Conservation (phyloP, 1,140 invertebrate genomes). For the Stratiolaelaps scimitus region DNA sequence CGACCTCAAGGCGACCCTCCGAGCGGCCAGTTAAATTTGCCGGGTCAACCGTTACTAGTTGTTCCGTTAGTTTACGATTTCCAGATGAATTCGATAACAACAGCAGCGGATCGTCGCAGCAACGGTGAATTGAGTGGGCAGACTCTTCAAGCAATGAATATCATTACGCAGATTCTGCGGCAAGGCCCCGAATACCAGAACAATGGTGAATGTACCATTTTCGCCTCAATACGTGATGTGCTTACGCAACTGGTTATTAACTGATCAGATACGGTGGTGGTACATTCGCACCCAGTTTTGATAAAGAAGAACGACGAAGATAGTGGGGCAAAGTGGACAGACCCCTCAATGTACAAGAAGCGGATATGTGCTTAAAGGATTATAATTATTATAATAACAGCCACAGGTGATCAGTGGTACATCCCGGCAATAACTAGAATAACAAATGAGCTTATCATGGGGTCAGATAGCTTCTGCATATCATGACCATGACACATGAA, state of each 20-base stretch:
- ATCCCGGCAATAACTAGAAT: too few relatives aligned
- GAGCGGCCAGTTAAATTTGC: neutral
- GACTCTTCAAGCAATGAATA: conserved; percentile 8
- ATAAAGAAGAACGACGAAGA: too few relatives aligned
- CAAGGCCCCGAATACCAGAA: conserved; percentile 12
- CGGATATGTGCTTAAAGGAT: too few relatives aligned
- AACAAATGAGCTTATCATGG: too few relatives aligned
- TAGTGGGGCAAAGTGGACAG: too few relatives aligned
- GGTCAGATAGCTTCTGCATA: too few relatives aligned
- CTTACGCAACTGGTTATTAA: conserved; percentile 15
- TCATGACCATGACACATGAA: too few relatives aligned
- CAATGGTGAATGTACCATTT: conserved; percentile 12
- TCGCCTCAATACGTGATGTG: conserved; percentile 1
- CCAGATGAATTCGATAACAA: conserved; percentile 63
- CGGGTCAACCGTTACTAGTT: conserved; percentile 46
- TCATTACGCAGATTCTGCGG: conserved; percentile 1
- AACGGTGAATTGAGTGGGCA: neutral
- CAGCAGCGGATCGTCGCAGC: conserved; percentile 57
- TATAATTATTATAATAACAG: too few relatives aligned
- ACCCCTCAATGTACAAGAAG: too few relatives aligned
- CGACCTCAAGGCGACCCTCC: neutral
- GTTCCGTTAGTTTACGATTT: conserved; percentile 79
- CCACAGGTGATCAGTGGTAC: too few relatives aligned
- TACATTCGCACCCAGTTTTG: too few relatives aligned
- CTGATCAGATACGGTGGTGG: too few relatives aligned